Evolutionary conservation across 2,113 vertebrate species (phyloP).

Genomic region (Euleptes europaea): DNA sequence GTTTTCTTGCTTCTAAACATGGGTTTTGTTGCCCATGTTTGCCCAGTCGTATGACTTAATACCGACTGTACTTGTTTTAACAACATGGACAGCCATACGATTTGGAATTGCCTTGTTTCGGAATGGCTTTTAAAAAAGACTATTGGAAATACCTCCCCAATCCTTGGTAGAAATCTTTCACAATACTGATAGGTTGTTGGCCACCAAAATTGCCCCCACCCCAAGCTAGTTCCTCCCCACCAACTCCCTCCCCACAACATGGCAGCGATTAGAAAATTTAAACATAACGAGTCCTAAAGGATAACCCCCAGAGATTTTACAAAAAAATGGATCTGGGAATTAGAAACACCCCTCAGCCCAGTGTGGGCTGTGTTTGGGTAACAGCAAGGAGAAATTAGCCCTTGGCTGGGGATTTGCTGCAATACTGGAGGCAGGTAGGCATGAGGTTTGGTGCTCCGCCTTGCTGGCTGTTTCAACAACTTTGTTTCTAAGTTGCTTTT

Average conservation of each 20-base stretch:
- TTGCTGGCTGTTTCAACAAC: not conserved
- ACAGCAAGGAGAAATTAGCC: slow-evolving; percentile 15
- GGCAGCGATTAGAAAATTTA: not conserved
- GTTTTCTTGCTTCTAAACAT: no score
- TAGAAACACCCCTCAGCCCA: not conserved
- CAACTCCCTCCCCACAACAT: not conserved
- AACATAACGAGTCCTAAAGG: not conserved
- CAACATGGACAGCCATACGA: not conserved
- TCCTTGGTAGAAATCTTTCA: not conserved
- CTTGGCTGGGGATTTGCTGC: not conserved
- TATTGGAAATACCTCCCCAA: not conserved
- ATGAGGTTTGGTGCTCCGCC: not conserved
- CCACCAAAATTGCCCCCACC: not conserved
- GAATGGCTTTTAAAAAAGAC: not conserved
- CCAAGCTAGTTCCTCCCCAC: not conserved
- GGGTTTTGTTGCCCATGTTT: not conserved
- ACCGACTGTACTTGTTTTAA: not conserved
- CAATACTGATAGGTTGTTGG: not conserved
- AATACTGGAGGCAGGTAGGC: not conserved
- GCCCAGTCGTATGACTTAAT: not conserved
- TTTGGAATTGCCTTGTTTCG: not conserved
- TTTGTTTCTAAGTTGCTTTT: not conserved
- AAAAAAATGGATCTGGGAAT: not conserved
- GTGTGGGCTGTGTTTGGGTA: not conserved
- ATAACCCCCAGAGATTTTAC: not conserved